Conservation (phyloP, 2,797 vertebrate species). For the Gymnothorax reevesii region DNA sequence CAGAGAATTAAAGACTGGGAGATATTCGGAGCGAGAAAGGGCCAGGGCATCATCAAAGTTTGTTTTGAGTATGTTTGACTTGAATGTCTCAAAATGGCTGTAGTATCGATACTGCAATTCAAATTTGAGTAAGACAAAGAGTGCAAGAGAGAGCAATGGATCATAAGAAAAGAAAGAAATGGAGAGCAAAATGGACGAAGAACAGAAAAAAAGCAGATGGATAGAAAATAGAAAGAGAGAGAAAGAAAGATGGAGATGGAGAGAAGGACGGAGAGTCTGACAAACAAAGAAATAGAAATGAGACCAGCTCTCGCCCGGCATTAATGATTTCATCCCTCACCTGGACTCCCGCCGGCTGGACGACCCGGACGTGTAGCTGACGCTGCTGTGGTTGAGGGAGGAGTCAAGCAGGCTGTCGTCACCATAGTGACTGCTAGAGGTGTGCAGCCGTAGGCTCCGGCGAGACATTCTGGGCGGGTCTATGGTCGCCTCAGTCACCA, state of each 20-base stretch:
- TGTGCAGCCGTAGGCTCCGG: conserved; percentile 84
- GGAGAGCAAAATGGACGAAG: no score
- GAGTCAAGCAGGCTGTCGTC: conserved; percentile 57
- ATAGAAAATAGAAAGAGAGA: no score
- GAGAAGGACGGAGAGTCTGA: no score
- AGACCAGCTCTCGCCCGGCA: background rate
- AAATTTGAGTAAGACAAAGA: conserved; percentile 42
- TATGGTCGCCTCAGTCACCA: conserved; percentile 83
- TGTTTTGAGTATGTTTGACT: no score
- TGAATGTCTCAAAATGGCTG: no score
- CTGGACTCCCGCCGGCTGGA: conserved; percentile 6
- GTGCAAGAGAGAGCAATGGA: background rate
- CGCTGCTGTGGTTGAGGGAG: conserved; percentile 51
- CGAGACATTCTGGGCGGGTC: conserved; percentile 96
- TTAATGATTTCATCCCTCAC: conserved; percentile 25
- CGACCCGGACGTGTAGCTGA: conserved; percentile 49
- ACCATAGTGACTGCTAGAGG: conserved; percentile 55
- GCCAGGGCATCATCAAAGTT: no score
- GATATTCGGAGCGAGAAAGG: no score
- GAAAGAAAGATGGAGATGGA: no score
- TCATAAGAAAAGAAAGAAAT: no score
- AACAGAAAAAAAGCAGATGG: no score
- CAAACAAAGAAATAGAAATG: background rate
- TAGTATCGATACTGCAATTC: no score
- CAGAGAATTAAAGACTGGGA: no score